phyloP scores from a whole-genome alignment of 2,113 vertebrate genomes.

The Emydura subglobosa region DNA sequence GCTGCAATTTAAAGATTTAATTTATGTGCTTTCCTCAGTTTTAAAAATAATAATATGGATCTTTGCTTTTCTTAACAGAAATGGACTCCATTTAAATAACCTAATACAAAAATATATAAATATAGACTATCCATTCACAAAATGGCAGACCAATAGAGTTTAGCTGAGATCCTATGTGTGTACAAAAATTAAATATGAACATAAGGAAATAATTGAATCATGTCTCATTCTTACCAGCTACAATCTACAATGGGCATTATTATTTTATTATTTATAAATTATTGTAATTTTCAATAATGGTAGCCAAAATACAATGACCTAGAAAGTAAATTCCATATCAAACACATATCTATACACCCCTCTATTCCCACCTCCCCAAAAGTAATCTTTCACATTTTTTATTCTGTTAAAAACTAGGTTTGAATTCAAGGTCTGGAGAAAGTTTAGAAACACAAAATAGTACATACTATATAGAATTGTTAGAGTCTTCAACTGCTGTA shows the following conservation, averaged over 20 bases:
- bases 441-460: background rate
- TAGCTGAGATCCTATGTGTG: background rate
- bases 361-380: background rate
- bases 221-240: background rate
- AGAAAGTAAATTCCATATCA: background rate
- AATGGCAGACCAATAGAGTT: background rate
- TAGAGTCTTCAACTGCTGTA: background rate
- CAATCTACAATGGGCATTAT: background rate
- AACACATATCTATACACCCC: background rate
- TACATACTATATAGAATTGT: background rate
- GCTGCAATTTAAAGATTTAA: background rate
- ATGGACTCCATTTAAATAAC: background rate
- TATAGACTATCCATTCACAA: background rate
- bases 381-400: background rate
- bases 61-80: background rate
- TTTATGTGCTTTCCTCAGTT: background rate
- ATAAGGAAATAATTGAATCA: background rate
- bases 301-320: background rate
- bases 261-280: background rate
- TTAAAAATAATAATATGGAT: background rate
- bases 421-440: background rate
- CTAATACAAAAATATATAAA: background rate
- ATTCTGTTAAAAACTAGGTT: background rate
- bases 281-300: background rate
- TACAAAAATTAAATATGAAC: background rate